These are phyloP conservation scores for Agrotis clavis DNA, from an alignment of 2,888 invertebrate species.

Conservation along the genomic window DNA sequence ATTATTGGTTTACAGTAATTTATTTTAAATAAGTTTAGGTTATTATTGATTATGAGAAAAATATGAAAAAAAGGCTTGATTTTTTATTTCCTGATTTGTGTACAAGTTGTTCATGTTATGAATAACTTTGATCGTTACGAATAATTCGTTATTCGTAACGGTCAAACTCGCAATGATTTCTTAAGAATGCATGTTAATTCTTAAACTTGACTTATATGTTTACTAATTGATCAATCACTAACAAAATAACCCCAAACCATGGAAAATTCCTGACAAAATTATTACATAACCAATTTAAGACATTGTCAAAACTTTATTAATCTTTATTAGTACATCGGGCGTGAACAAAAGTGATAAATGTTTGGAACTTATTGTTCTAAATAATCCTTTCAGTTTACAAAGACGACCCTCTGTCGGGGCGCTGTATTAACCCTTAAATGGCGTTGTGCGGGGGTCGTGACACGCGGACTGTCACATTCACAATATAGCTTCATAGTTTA, in stretches of 20 bases:
- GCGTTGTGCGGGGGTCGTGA: slow-evolving; percentile 79
- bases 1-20: no score
- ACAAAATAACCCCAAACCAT: slow-evolving; percentile 29
- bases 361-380: slow-evolving; percentile 84
- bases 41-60: no score
- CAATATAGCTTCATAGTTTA: slow-evolving; percentile 89
- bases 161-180: no score
- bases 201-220: background rate
- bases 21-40: no score
- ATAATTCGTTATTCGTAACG: no score
- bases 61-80: no score
- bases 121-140: no score
- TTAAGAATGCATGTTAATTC: no score
- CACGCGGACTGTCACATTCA: slow-evolving; percentile 90
- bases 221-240: slow-evolving; percentile 43
- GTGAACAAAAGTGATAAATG: slow-evolving; percentile 86
- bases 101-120: no score
- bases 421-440: slow-evolving; percentile 84
- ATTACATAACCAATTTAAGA: slow-evolving; percentile 66
- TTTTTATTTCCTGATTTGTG: no score
- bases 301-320: slow-evolving; percentile 80
- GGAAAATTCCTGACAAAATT: slow-evolving; percentile 44
- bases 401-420: slow-evolving; percentile 83
- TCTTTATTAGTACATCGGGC: slow-evolving; percentile 80
- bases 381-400: slow-evolving; percentile 87